Evolutionary conservation across 1,140 invertebrate species (phyloP).

Genomic region (Cherax destructor): DNA sequence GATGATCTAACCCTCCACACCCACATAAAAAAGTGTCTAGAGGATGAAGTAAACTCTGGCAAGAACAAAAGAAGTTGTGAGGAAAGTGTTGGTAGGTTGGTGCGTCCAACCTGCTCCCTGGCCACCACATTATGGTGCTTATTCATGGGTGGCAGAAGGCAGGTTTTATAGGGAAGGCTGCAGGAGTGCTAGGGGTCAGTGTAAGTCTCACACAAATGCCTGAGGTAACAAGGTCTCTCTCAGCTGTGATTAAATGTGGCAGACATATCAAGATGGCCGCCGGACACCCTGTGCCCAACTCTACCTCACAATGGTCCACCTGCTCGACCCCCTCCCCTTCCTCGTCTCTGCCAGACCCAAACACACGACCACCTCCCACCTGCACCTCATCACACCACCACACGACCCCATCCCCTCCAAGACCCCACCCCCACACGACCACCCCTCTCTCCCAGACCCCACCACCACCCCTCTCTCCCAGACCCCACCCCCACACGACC

Average conservation of each 20-base stretch:
- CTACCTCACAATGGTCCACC: background rate
- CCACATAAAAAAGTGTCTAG: background rate
- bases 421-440: background rate
- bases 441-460: too few species aligned
- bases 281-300: background rate
- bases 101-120: background rate
- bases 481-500: background rate
- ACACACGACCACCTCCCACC: conserved; percentile 2
- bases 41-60: background rate
- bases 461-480: background rate
- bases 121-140: background rate
- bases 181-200: background rate
- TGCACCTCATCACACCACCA: background rate
- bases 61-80: background rate
- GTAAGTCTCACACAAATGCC: background rate
- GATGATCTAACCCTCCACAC: background rate
- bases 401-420: background rate
- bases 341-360: background rate
- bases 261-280: background rate
- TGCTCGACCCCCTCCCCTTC: background rate
- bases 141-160: background rate
- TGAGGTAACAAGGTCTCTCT: background rate
- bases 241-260: background rate
- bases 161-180: background rate
- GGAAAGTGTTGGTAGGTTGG: background rate